Evolutionary conservation across 2,113 vertebrate genomes (phyloP), one percentile per base, ranked within the genome.

Genomic region (Leptosomus discolor): DNA sequence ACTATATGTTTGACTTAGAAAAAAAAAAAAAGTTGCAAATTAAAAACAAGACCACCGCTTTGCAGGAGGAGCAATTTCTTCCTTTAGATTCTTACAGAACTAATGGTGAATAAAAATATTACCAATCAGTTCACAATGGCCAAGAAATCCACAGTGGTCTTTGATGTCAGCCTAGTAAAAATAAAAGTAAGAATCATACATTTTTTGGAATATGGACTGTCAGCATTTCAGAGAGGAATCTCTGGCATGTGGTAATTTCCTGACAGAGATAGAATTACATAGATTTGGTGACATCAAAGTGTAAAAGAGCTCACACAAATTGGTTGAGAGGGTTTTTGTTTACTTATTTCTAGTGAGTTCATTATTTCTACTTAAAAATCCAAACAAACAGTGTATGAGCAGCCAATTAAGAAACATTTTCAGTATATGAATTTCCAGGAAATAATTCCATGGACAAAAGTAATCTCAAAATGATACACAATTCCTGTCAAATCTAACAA

Each of bases 201-300:
- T 60, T 91, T 95, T 74, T 41, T 90, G 78, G 61, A 96, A 90
- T 45, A 92, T 15, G 26, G 34, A 90, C 93, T 76, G 53, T 61
- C 53, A 93, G 50, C n/a, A 69, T 92, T 92, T 83, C 88, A 90
- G 79, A 17, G 1, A 91, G 57, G 92, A 97, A 97, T 93, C 48
- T 90, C 20, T 96, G 87, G 76, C 90, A 97, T 94, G 81, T 74
- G 51, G 56, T 86, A 64, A 96, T 97, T 97, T 96, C 81, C 92
- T 86, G 57, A 56, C 57, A 91, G 64, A 96, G 75, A 57, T 75
- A 96, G 85, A 94, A 94, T 92, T 96, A 91, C 94, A 94, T 22
- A 78, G 54, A 92, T 94, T 90, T 67, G 18, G 86, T 74, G 90
- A 88, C 61, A 95, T 46, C 87, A 95, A 76, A 67, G 56, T 61